Base-by-base conservation (phyloP, 1,140 invertebrate species). In the Drosophila dunni region DNA sequence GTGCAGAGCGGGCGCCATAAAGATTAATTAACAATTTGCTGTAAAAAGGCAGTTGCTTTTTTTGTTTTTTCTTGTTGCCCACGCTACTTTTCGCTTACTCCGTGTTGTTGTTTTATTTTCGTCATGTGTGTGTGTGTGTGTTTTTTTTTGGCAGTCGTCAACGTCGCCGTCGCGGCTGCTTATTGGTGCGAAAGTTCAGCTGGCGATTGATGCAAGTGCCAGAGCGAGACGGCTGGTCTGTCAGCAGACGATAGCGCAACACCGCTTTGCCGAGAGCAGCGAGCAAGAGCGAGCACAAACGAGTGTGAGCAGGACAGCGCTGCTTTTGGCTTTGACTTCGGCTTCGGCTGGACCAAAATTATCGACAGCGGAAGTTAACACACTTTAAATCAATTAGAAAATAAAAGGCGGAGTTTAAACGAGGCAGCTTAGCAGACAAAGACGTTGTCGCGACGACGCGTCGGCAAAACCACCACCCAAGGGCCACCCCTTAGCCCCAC, bases 371-470 rank as follows among this genome's bases (percentile, higher is more conserved):
- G 81, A 91, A 89, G 89, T 91, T 85, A 89, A 89, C 89, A 90
- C 85, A 79, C 80, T 81, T 81, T 91, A 91, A 91, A 91, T 91
- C 89, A 91, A 91, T 91, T 91, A 91, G 81, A 89, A 89, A 84
- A 89, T 89, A 89, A 91, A 79, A 91, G 89, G 89, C 89, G 89
- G 89, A 88, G 89, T 91, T 85, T 91, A 81, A 78, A 79, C 81
- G 83, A 58, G 73, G 11, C 75, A 73, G 64, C 75, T 77, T 77
- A 77, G 75, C 75, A 63, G 74, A 73, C 74, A 77, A 76, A 72
- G 74, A 69, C 66, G 60, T 58, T 54, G 53, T 7, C 44, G 69
- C 11, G 42, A 38, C 46, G 44, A 38, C 17, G 50, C 24, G 42
- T 50, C 61, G 68, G 24, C 68, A 40, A 51, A 66, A 57, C 67